These are phyloP conservation scores for Trididemnum miniatum DNA, from an alignment of 23 tunicate species.

Conservation along the genomic window DNA sequence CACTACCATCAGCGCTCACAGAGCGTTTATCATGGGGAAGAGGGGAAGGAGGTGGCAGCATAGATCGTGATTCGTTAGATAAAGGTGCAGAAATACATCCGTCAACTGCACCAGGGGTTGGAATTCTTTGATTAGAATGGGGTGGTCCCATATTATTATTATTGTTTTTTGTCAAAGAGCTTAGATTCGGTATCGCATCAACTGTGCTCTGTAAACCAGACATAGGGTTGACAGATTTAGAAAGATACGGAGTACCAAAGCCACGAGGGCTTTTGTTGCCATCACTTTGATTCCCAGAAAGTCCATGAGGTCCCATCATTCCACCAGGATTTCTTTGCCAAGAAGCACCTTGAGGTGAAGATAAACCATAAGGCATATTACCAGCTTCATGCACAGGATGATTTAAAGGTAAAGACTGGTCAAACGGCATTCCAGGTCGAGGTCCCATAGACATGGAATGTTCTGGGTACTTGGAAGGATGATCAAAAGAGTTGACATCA, in stretches of 20 bases:
- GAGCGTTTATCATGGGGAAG: constrained; percentile 65
- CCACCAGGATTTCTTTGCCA: constrained; percentile 47
- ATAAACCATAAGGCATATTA: not conserved
- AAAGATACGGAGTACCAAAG: constrained; percentile 2
- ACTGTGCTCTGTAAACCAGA: constrained; percentile 87
- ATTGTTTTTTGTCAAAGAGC: constrained; percentile 48
- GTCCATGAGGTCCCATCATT: constrained; percentile 37
- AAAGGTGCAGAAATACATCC: constrained; percentile 16
- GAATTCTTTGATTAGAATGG: constrained; percentile 34
- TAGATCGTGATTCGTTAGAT: constrained; percentile 14
- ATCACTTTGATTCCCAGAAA: constrained; percentile 1
- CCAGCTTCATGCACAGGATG: not conserved
- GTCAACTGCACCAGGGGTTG: constrained; percentile 38
- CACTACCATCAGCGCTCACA: constrained; percentile 64
- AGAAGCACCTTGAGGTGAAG: constrained; percentile 8
- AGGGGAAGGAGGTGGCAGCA: constrained; percentile 80
- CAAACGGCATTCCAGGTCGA: constrained; percentile 36
- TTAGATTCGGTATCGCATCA: constrained; percentile 62
- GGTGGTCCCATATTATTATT: constrained; percentile 79
- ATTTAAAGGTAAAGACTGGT: constrained; percentile 1
- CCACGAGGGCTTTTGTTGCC: constrained; percentile 58
- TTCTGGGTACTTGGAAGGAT: constrained; percentile 1
- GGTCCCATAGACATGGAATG: constrained; percentile 31
- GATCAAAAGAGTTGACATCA: constrained; percentile 15
- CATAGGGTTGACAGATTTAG: constrained; percentile 65